These are phyloP conservation scores for Drosophila varians DNA, from an alignment of 1,140 invertebrate genomes.

Conservation along the genomic window DNA sequence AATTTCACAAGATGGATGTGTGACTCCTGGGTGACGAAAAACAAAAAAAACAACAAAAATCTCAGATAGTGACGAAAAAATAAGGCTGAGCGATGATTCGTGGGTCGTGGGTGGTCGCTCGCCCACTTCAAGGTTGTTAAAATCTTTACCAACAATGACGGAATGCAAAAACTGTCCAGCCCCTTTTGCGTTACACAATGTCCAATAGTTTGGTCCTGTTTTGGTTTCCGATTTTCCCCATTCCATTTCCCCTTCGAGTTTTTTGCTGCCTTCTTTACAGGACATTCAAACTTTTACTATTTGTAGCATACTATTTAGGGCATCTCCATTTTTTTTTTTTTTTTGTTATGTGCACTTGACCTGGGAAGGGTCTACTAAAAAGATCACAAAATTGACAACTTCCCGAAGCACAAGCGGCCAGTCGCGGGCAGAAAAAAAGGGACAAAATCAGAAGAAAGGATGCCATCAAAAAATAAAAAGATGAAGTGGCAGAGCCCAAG, in stretches of 20 bases:
- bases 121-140: conserved; percentile 34
- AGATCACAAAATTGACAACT: conserved; percentile 50
- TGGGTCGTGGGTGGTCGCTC: background rate
- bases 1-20: conserved; percentile 98
- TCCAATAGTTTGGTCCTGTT: conserved; percentile 20
- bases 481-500: conserved; percentile 14
- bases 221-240: conserved; percentile 4
- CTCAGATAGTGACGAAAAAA: background rate
- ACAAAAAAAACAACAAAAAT: conserved; percentile 1
- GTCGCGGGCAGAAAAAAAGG: conserved; percentile 21
- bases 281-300: conserved; percentile 32
- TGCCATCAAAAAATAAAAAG: conserved; percentile 48
- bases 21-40: conserved; percentile 85
- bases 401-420: conserved; percentile 35
- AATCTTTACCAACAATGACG: conserved; percentile 16
- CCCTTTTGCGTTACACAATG: conserved; percentile 21
- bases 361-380: conserved; percentile 57
- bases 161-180: conserved; percentile 8
- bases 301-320: conserved; percentile 3
- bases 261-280: conserved; percentile 22
- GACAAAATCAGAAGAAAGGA: conserved; percentile 39
- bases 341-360: conserved; percentile 47
- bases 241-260: background rate
- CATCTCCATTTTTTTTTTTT: conserved; percentile 35
- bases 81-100: conserved; percentile 4